Percentiles rank a stretch among this genome's conserved stretches.
phyloP scores from a whole-genome alignment of 2,797 vertebrate genomes.

The Paguma larvata region DNA sequence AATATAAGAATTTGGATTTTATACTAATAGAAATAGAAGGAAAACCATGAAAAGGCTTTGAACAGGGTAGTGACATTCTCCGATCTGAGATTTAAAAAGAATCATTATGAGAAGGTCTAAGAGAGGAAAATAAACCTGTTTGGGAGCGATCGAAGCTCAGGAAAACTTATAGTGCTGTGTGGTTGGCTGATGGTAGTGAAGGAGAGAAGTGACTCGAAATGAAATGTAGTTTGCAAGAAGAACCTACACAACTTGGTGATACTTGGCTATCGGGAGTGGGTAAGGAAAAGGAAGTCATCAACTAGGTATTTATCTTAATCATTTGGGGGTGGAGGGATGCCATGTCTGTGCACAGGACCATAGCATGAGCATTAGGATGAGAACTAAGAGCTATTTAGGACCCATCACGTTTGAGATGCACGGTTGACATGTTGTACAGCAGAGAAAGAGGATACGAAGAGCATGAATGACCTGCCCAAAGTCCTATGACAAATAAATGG shows the following conservation, averaged over 20 bases:
- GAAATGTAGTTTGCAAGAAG: conserved; percentile 15
- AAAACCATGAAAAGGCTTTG: not conserved
- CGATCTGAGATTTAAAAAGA: not conserved
- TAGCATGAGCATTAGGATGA: not conserved
- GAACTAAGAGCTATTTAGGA: not conserved
- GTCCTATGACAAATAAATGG: not conserved
- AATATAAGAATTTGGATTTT: not conserved
- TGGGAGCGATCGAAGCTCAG: not conserved
- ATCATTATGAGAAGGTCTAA: not conserved
- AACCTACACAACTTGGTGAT: not conserved
- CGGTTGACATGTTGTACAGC: not conserved
- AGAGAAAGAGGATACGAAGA: not conserved
- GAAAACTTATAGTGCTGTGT: not conserved
- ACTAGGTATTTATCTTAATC: not conserved
- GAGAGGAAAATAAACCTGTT: not conserved
- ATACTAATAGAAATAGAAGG: not conserved
- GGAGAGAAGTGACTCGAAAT: not conserved
- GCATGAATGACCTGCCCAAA: not conserved
- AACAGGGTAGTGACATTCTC: not conserved
- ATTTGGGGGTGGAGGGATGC: not conserved
- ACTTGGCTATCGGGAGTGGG: not conserved
- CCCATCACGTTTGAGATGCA: not conserved
- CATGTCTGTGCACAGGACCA: not conserved
- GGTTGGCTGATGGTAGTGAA: not conserved
- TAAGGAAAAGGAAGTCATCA: not conserved